These are phyloP conservation scores for Hafferia zeledoni DNA, from an alignment of 2,797 vertebrate genomes.

Conservation along the genomic window DNA sequence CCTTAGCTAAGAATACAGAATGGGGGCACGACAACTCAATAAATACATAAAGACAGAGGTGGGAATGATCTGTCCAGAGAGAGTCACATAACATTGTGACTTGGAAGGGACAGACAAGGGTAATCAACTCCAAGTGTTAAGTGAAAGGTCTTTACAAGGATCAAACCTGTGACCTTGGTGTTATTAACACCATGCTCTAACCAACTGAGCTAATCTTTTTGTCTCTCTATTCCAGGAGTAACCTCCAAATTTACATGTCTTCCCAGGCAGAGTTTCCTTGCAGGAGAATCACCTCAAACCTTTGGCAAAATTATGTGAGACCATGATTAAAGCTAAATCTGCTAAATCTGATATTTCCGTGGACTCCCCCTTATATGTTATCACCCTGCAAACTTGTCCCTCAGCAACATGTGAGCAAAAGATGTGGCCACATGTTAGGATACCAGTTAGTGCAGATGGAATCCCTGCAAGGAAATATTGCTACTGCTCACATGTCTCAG, in stretches of 20 bases:
- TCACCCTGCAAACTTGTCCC: background rate
- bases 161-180: background rate
- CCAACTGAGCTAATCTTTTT: background rate
- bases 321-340: background rate
- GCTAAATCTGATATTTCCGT: background rate
- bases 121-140: background rate
- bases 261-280: background rate
- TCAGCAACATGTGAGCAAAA: background rate
- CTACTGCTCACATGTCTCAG: fast-evolving
- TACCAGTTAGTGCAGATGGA: background rate
- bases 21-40: background rate
- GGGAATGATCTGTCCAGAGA: fast-evolving
- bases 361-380: background rate
- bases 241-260: background rate
- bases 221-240: background rate
- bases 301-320: background rate
- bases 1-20: background rate
- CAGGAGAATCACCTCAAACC: background rate
- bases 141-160: background rate
- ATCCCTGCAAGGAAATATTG: background rate
- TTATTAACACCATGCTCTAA: background rate
- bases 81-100: background rate
- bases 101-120: background rate
- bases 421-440: background rate
- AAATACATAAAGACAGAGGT: background rate